Evolutionary conservation across 2,888 invertebrate genomes (phyloP).

Genomic region (Gymnocheta viridis): DNA sequence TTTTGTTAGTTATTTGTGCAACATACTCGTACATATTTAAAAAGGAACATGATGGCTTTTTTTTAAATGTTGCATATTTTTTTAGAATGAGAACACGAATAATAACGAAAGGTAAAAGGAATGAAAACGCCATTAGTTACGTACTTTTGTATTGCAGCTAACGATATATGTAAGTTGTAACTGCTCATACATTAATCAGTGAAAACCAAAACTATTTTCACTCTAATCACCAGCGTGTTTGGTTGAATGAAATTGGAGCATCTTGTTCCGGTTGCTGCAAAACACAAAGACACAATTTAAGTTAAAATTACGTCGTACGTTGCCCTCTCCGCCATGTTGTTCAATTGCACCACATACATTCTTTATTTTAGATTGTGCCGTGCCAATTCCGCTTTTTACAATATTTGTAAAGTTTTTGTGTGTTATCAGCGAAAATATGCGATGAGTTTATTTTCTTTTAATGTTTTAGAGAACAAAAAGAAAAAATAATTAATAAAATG

Average conservation of each 20-base stretch:
- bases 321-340: slow-evolving; percentile 28
- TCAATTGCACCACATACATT: not conserved
- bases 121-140: too few relatives aligned
- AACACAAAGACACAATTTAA: slow-evolving; percentile 2
- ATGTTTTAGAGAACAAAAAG: slow-evolving; percentile 1
- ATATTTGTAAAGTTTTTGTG: slow-evolving; percentile 29
- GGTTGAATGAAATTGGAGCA: slow-evolving; percentile 36
- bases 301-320: slow-evolving; percentile 33
- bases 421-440: slow-evolving; percentile 36
- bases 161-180: not conserved
- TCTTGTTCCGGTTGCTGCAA: slow-evolving; percentile 19
- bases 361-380: not conserved
- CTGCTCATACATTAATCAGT: not conserved
- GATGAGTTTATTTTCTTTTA: not conserved
- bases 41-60: too few relatives aligned
- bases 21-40: too few relatives aligned
- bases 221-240: too few relatives aligned
- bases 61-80: too few relatives aligned
- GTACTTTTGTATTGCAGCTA: too few relatives aligned
- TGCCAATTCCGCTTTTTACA: slow-evolving; percentile 12
- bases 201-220: too few relatives aligned
- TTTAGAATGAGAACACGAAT: too few relatives aligned
- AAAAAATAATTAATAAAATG: slow-evolving; percentile 20
- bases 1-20: too few relatives aligned
- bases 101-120: too few relatives aligned